A percentile compares a stretch with the other conserved stretches of the same genome.
These are phyloP conservation scores for Astyanax mexicanus DNA, from an alignment of 2,797 vertebrate species.

Conservation along the genomic window DNA sequence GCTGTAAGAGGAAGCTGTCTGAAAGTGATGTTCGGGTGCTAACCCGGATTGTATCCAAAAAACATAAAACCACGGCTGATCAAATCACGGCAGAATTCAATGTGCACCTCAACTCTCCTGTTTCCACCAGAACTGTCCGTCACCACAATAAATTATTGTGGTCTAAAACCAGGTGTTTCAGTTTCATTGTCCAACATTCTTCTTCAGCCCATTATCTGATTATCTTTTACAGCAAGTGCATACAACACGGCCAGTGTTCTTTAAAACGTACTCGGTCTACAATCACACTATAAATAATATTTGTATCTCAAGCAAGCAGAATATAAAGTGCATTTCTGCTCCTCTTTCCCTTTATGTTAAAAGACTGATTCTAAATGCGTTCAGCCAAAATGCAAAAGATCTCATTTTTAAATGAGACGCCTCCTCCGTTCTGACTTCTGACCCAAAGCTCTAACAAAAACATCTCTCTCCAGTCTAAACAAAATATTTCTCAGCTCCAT, in stretches of 20 bases:
- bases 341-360: neutral
- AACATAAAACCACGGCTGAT: too few species aligned
- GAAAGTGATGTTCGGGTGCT: too few species aligned
- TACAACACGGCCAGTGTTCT: too few species aligned
- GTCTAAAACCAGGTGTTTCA: too few species aligned
- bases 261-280: too few species aligned
- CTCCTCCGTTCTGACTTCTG: slow-evolving; percentile 29
- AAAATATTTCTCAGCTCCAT: slow-evolving; percentile 7
- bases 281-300: too few species aligned
- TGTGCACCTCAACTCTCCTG: too few species aligned
- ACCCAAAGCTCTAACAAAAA: slow-evolving; percentile 15
- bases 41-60: too few species aligned
- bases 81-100: too few species aligned
- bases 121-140: too few species aligned
- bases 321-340: slow-evolving; percentile 16
- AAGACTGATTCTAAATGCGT: slow-evolving; percentile 28
- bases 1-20: too few species aligned
- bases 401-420: slow-evolving; percentile 42
- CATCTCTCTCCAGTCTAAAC: neutral
- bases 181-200: neutral
- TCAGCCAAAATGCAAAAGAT: slow-evolving; percentile 27
- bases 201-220: slow-evolving; percentile 5
- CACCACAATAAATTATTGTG: too few species aligned
- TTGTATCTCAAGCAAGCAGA: slow-evolving; percentile 18
- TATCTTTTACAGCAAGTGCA: neutral